Percentiles rank a stretch among this genome's conserved stretches.
Conservation (phyloP, 1,140 invertebrate species). For the Planococcus citri region DNA sequence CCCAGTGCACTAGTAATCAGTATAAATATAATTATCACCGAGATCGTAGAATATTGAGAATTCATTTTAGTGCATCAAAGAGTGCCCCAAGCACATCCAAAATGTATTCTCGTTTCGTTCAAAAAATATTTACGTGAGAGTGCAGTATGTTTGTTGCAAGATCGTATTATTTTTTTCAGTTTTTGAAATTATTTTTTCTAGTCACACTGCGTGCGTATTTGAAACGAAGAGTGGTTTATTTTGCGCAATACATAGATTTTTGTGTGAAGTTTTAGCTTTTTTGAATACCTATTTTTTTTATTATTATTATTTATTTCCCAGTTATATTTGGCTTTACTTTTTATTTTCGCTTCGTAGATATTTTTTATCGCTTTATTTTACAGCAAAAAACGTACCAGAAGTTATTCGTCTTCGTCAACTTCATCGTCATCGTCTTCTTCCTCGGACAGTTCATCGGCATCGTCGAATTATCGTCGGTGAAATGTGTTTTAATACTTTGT, state of each 20-base stretch:
- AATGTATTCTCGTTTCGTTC: too few relatives aligned
- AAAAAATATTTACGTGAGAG: too few relatives aligned
- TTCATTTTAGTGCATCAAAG: too few relatives aligned
- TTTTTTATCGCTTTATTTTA: not conserved
- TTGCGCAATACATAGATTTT: not conserved
- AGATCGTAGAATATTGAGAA: not conserved
- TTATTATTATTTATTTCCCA: not conserved
- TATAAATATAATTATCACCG: too few relatives aligned
- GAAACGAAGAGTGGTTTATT: not conserved
- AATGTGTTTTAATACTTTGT: too few relatives aligned
- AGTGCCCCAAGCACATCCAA: too few relatives aligned
- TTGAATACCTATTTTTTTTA: not conserved
- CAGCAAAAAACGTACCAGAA: not conserved
- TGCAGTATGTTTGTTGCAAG: not conserved
- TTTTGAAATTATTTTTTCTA: not conserved
- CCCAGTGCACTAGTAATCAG: too few relatives aligned
- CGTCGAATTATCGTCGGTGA: not conserved
- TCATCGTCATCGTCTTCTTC: not conserved
- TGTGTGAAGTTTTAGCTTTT: not conserved
- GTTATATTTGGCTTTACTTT: not conserved
- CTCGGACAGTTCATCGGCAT: not conserved
- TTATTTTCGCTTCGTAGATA: conserved; percentile 7
- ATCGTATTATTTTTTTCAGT: not conserved
- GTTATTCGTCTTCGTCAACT: not conserved
- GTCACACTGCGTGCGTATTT: not conserved